These are phyloP conservation scores for Pomacea canaliculata DNA, from an alignment of 2,888 invertebrate species.

Conservation along the genomic window DNA sequence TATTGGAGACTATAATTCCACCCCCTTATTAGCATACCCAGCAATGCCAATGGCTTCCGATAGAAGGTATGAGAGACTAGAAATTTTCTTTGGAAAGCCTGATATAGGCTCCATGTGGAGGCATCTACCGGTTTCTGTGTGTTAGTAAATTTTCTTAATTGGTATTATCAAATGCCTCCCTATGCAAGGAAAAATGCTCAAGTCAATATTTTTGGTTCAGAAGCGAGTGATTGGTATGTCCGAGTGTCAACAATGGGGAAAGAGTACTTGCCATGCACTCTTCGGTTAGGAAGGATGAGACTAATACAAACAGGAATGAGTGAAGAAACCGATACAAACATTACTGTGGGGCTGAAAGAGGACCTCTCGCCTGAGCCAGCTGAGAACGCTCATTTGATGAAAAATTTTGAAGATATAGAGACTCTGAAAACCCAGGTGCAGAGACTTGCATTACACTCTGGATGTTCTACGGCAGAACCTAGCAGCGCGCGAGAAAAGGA, in stretches of 20 bases:
- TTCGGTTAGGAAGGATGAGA: slow-evolving; percentile 35
- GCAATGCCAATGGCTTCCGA: slow-evolving; percentile 28
- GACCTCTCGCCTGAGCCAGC: slow-evolving; percentile 10
- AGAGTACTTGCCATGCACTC: slow-evolving; percentile 6
- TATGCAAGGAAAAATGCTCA: slow-evolving; percentile 24
- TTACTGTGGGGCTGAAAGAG: slow-evolving; percentile 23
- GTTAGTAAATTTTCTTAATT: neutral
- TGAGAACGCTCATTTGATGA: slow-evolving; percentile 20
- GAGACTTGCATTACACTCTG: slow-evolving; percentile 4
- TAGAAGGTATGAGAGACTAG: neutral
- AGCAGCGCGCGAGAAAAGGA: neutral
- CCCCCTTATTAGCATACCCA: slow-evolving; percentile 49
- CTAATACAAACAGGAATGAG: slow-evolving; percentile 36
- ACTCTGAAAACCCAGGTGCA: slow-evolving; percentile 42
- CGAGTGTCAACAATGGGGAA: slow-evolving; percentile 34
- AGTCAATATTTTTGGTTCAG: slow-evolving; percentile 1
- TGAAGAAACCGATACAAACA: slow-evolving; percentile 31
- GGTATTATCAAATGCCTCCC: slow-evolving; percentile 10
- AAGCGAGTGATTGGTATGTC: slow-evolving; percentile 10
- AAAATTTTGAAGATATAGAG: slow-evolving; percentile 46
- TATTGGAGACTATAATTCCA: slow-evolving; percentile 20
- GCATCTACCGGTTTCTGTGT: neutral
- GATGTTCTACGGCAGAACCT: slow-evolving; percentile 2
- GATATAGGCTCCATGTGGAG: neutral
- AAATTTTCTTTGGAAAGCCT: neutral